These are phyloP conservation scores for Bos taurus DNA, from an alignment of 2,113 vertebrate genomes.

Conservation along the genomic window DNA sequence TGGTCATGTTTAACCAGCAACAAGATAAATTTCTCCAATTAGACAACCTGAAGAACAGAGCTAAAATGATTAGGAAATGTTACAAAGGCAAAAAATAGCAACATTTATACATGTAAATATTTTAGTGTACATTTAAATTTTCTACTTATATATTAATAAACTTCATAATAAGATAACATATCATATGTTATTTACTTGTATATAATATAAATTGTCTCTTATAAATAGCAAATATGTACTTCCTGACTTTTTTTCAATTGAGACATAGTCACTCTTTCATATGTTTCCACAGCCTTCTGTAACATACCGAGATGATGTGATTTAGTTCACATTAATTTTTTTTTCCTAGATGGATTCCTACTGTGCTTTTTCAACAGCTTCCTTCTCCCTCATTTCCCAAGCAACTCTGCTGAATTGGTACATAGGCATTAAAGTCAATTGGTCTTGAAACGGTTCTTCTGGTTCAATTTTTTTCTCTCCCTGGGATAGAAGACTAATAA, in stretches of 20 bases:
- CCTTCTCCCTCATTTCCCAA: slow-evolving; percentile 65
- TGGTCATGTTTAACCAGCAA: not conserved
- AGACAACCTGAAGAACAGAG: not conserved
- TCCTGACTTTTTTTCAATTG: not conserved
- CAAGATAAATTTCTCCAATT: not conserved
- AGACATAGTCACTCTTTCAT: not conserved
- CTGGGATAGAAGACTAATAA: not conserved
- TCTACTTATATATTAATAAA: not conserved
- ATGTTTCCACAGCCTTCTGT: not conserved
- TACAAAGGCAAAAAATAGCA: not conserved
- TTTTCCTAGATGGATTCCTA: slow-evolving; percentile 35
- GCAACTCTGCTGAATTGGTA: slow-evolving; percentile 54
- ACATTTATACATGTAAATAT: not conserved
- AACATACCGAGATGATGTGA: not conserved
- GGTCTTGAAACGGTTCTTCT: slow-evolving; percentile 68
- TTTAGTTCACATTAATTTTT: slow-evolving; percentile 47
- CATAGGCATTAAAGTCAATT: slow-evolving; percentile 63
- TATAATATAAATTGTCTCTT: not conserved
- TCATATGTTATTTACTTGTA: not conserved
- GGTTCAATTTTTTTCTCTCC: not conserved
- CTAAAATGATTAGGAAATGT: not conserved
- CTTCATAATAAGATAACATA: not conserved
- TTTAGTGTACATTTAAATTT: not conserved
- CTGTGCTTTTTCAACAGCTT: slow-evolving; percentile 55
- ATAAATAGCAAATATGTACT: not conserved